Evolutionary conservation across 2,888 invertebrate species (phyloP), one percentile per base, ranked within the genome.

Genomic region (Macrosiphum euphorbiae): DNA sequence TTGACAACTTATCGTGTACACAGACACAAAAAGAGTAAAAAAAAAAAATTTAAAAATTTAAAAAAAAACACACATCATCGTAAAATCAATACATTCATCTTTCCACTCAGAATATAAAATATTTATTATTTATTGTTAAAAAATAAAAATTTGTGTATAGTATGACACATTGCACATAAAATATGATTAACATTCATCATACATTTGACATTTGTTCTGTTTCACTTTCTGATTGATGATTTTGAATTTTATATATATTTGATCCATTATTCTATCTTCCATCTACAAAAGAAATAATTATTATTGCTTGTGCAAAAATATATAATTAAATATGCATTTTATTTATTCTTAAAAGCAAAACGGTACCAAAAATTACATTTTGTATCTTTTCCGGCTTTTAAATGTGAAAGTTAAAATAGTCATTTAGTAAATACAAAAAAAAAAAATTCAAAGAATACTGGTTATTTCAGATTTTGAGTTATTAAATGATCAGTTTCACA

Each of bases 131-230:
- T 47, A 47, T 47, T 44, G 4, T 44, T 44, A 44, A 44, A 44
- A 44, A 44, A 44, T 44, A 44, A 44, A 44, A 44, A 44, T 44
- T 3, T 90, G 93, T 50, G 93, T 86, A 26, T 93, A 50, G 20
- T 93, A 93, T 58, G 93, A 93, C 20, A 93, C 41, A 90, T 93
- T 86, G 26, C 90, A 93, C 93, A 93, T 93, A 90, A 93, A 93
- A 93, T 90, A 93, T 3, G 93, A 93, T 61, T 93, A 90, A 90
- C 90, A 90, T 93, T 93, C 93, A 61, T 93, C 93, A 90, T 61
- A 90, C 1, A 78, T 58, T 11, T 86, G 44, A 44, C 44, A 44
- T 44, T 44, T 3, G 90, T 35, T 93, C 93, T 41, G 85, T 28
- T 86, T 93, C 93, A 93, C 61, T 90, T 67, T 93, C 93, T n/a